Evolutionary conservation across 2,888 invertebrate species (phyloP).

Genomic region (Phengaris alcon): DNA sequence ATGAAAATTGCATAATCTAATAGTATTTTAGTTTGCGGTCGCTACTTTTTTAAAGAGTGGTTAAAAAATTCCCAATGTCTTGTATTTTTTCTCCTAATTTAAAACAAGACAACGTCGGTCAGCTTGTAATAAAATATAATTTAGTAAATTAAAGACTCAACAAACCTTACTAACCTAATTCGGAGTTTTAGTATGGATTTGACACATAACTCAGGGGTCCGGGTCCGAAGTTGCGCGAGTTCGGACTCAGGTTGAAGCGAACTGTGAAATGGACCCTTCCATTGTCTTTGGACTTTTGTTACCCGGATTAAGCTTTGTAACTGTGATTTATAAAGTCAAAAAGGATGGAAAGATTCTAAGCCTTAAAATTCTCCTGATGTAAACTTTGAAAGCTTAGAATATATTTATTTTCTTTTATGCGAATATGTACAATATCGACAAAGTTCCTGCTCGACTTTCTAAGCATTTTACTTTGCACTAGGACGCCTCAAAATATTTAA

Average conservation of each 20-base stretch:
- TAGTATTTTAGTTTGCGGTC: too few relatives aligned
- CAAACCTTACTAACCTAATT: neutral
- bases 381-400: neutral
- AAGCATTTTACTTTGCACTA: too few relatives aligned
- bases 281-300: neutral
- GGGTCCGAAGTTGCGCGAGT: neutral
- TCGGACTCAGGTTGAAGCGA: neutral
- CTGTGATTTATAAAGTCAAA: slow-evolving; percentile 12
- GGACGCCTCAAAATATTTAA: too few relatives aligned
- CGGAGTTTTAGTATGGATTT: neutral
- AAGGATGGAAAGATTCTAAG: slow-evolving; percentile 3
- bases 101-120: too few relatives aligned
- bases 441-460: too few relatives aligned
- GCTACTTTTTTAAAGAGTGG: too few relatives aligned
- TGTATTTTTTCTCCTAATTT: too few relatives aligned
- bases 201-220: slow-evolving; percentile 1
- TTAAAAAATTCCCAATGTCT: too few relatives aligned
- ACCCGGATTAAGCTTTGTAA: neutral
- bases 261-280: slow-evolving; percentile 17
- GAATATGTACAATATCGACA: too few relatives aligned
- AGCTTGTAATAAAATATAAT: too few relatives aligned
- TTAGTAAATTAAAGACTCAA: slow-evolving; percentile 2
- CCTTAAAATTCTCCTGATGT: neutral
- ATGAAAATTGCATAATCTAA: too few relatives aligned
- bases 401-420: neutral